Base-by-base conservation (phyloP, 2,888 invertebrate genomes). In the Nephrocerus scutellatus region DNA sequence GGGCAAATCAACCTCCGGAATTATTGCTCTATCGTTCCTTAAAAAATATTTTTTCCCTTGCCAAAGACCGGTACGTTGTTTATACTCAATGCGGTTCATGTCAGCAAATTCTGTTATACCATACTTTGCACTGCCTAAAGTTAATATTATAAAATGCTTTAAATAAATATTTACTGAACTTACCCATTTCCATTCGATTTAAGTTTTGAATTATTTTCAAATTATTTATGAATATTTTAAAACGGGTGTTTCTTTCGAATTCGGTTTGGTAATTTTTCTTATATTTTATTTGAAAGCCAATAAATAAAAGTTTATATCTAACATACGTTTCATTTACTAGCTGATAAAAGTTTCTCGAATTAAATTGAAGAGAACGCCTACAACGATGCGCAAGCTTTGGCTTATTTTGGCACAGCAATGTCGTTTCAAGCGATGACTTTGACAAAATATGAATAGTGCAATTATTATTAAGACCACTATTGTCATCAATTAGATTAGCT, bases 21-120 rank as follows among this genome's bases (percentile, higher is more conserved):
- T 84, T 6, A 72, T 66, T 1, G 90, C 87, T 39, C 70, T 53
- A 8, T 71, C 62, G 55, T 79, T 72, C 4, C 47, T 44, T 1
- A 54, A 56, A 4, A 57, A 22, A 22, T 22, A 22, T 10, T 55
- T 79, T 79, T 41, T 72, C 66, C 48, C 59, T 22, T 55, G 52
- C 53, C 61, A 51, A 14, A 69, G 52, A 7, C 69, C 68, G 6
- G 66, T 66, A 21, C 62, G 55, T 39, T 53, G 51, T 36, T 70
- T 73, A 52, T 83, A 84, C 66, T 86, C 87, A 15, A 76, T 72
- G 43, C 70, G 73, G 10, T 86, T 80, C 53, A 92, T 68, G 70
- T 95, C 95, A n/a, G 91, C 76, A 61, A 91, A 93, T 54, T 78
- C 73, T 0, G 89, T 91, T 2, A 84, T 73, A 2, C 90, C 93